Conservation (phyloP, 2,888 invertebrate genomes). For the Andrena praecox region DNA sequence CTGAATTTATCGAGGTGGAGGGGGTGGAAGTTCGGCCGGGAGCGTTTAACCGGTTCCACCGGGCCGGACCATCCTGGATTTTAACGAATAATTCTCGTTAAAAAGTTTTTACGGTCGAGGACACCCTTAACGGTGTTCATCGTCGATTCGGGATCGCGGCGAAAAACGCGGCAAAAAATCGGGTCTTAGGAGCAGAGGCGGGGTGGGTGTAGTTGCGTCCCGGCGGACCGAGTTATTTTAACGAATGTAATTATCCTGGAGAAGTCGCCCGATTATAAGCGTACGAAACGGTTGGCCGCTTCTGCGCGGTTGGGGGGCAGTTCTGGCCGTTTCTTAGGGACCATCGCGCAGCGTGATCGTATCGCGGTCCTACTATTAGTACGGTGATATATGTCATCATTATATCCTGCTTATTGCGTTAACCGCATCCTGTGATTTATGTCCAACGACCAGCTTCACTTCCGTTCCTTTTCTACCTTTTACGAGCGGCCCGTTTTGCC, state of each 20-base stretch:
- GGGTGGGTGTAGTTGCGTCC: conserved; percentile 34
- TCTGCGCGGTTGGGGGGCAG: conserved; percentile 64
- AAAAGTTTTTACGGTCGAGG: conserved; percentile 32
- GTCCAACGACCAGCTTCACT: conserved; percentile 59
- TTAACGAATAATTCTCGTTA: conserved; percentile 58
- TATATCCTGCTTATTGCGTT: conserved; percentile 70
- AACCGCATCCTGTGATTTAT: conserved; percentile 68
- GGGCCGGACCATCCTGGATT: background rate
- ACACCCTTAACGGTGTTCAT: conserved; percentile 41
- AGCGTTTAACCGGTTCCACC: conserved; percentile 43
- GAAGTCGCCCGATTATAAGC: conserved; percentile 63
- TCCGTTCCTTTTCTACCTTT: conserved; percentile 59
- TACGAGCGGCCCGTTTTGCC: conserved; percentile 33
- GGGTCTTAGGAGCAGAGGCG: conserved; percentile 27
- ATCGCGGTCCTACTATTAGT: conserved; percentile 68
- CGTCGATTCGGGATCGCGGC: conserved; percentile 17
- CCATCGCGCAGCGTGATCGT: conserved; percentile 67
- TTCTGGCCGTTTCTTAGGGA: conserved; percentile 60
- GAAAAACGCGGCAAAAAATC: conserved; percentile 27
- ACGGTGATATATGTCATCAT: conserved; percentile 72
- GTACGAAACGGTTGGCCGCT: conserved; percentile 64
- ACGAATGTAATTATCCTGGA: conserved; percentile 78
- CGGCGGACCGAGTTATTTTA: conserved; percentile 72
- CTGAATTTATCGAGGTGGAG: background rate
- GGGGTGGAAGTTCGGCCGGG: conserved; percentile 14